Percentiles rank a stretch among this genome's conserved stretches.
Evolutionary conservation across 2,113 vertebrate genomes (phyloP).

Genomic region (Macheiramphus alcinus): DNA sequence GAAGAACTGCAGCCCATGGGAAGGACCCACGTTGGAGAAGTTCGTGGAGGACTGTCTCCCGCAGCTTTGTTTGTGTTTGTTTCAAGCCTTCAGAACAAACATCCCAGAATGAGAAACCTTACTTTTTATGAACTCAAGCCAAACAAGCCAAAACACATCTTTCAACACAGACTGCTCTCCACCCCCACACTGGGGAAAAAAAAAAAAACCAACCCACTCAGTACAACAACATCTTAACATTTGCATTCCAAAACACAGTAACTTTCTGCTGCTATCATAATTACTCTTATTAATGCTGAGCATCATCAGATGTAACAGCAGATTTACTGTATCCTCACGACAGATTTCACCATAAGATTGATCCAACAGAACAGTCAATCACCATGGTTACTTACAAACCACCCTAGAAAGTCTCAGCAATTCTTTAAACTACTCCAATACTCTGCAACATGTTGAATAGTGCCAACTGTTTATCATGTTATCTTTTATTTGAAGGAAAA

Average conservation of each 20-base stretch:
- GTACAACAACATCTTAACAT: slow-evolving; percentile 60
- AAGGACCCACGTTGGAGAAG: no score
- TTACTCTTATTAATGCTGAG: slow-evolving; percentile 26
- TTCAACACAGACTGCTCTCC: slow-evolving; percentile 36
- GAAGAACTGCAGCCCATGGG: no score
- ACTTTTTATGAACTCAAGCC: slow-evolving; percentile 59
- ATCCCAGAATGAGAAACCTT: slow-evolving; percentile 48
- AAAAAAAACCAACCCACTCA: not conserved
- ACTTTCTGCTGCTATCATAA: slow-evolving; percentile 48
- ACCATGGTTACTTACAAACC: not conserved
- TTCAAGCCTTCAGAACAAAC: slow-evolving; percentile 51
- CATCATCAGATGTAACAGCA: not conserved
- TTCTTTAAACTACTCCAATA: not conserved
- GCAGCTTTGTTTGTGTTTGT: slow-evolving; percentile 43
- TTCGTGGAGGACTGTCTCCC: no score
- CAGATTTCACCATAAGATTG: not conserved
- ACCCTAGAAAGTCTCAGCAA: not conserved
- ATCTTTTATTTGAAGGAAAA: not conserved
- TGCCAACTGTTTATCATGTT: not conserved
- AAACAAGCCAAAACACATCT: slow-evolving; percentile 61
- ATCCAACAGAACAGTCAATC: not conserved
- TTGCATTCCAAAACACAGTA: slow-evolving; percentile 62
- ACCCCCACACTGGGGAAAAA: slow-evolving; percentile 12
- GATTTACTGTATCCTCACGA: not conserved
- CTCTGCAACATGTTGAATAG: not conserved